Conservation (phyloP, 1,140 invertebrate genomes). For the Saccostrea cuccullata region DNA sequence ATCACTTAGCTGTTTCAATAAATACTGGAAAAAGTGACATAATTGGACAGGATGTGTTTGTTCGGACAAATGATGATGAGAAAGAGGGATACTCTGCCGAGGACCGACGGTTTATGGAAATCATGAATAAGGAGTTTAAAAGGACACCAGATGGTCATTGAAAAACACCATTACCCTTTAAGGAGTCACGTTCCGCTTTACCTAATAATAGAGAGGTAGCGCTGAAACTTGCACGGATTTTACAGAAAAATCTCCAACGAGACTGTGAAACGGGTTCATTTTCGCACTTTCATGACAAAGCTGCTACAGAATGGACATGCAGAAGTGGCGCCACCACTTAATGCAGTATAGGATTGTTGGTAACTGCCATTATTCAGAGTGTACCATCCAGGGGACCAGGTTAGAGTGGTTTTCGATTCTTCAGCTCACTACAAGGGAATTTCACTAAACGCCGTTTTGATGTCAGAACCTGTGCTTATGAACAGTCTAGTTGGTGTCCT, state of each 20-base stretch:
- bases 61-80: not conserved
- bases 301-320: conserved; percentile 51
- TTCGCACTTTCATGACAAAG: conserved; percentile 50
- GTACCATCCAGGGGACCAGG: conserved; percentile 32
- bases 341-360: conserved; percentile 42
- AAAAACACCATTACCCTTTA: conserved; percentile 49
- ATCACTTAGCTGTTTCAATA: no score
- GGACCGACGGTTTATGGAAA: not conserved
- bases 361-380: conserved; percentile 52
- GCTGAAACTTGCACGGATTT: not conserved
- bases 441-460: conserved; percentile 13
- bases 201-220: conserved; percentile 46
- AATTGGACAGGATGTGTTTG: not conserved
- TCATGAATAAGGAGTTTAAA: conserved; percentile 20
- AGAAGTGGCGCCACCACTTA: conserved; percentile 49
- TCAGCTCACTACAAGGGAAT: no score
- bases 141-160: conserved; percentile 35
- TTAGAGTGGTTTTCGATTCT: not conserved
- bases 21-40: not conserved
- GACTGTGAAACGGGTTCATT: conserved; percentile 29
- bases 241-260: not conserved
- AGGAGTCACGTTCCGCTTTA: not conserved
- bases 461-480: conserved; percentile 73
- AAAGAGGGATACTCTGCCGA: no score
- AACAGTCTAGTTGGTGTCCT: conserved; percentile 57